Percentiles rank a stretch among this genome's conserved stretches.
Evolutionary conservation across 37 sponge, comb jelly and placozoan genomes (phyloP).

Genomic region (Ianthella basta): DNA sequence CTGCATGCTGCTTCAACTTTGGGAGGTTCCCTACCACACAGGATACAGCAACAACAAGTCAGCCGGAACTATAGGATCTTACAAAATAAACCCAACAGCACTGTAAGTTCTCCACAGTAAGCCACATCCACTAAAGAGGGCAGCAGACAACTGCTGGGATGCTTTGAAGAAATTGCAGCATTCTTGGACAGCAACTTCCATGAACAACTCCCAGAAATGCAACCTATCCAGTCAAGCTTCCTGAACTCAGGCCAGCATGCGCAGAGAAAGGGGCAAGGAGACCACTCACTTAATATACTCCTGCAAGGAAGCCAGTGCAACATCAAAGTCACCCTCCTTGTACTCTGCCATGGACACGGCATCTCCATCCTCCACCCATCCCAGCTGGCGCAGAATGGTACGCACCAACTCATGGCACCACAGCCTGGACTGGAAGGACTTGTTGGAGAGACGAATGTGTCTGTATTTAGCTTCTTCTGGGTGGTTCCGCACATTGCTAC

Average conservation of each 20-base stretch:
- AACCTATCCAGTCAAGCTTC: too few species aligned
- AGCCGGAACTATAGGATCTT: too few species aligned
- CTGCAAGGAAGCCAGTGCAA: background rate
- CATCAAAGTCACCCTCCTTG: background rate
- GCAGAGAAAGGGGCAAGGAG: background rate
- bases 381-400: background rate
- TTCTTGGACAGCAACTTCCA: too few species aligned
- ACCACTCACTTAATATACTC: background rate
- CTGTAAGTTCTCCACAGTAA: too few species aligned
- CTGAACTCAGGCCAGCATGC: background rate
- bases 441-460: background rate
- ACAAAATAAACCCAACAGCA: too few species aligned
- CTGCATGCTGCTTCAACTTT: too few species aligned
- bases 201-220: too few species aligned
- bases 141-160: too few species aligned
- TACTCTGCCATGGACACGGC: background rate
- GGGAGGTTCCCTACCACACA: too few species aligned
- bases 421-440: background rate
- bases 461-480: slow-evolving; percentile 22
- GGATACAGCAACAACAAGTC: too few species aligned
- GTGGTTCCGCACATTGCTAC: slow-evolving; percentile 12
- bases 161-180: too few species aligned
- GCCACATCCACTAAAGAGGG: too few species aligned
- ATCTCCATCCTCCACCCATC: slow-evolving; percentile 14
- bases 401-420: background rate